Percentiles rank a stretch among this genome's conserved stretches.
These are phyloP conservation scores for Passer montanus DNA, from an alignment of 2,113 vertebrate genomes.

Conservation along the genomic window DNA sequence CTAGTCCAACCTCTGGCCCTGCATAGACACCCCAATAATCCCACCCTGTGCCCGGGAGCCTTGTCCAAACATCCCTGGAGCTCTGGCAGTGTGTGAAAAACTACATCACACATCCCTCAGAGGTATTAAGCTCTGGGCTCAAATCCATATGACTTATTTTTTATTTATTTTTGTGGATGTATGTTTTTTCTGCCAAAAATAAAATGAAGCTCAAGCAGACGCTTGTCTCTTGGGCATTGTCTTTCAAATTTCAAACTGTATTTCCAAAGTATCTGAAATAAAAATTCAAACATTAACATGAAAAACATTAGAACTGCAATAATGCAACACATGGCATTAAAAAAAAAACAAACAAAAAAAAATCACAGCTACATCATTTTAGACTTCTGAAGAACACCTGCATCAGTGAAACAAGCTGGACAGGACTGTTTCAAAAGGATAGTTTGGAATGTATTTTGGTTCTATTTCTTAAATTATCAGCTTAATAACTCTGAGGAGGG, in stretches of 20 bases:
- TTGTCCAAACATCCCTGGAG: rapidly evolving
- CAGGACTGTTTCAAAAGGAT: neutral
- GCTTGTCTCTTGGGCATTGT: neutral
- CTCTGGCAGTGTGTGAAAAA: neutral
- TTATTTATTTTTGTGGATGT: neutral
- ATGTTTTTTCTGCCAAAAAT: neutral
- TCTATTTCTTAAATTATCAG: neutral
- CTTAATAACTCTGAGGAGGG: neutral
- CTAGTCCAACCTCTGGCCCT: neutral
- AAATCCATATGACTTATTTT: neutral
- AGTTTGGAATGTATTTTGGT: neutral
- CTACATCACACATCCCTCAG: neutral
- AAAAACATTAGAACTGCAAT: neutral
- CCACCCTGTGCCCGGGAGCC: too few relatives aligned
- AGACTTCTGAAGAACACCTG: neutral
- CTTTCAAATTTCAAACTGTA: neutral
- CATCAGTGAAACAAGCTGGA: neutral
- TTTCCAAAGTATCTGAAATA: neutral
- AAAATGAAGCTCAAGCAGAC: neutral
- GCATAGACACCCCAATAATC: neutral
- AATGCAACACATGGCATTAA: neutral
- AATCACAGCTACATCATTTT: neutral
- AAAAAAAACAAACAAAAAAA: neutral
- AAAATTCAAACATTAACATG: neutral
- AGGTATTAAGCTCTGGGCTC: neutral